Conservation (phyloP, 2,113 vertebrate genomes). For the Onychostruthus taczanowskii region DNA sequence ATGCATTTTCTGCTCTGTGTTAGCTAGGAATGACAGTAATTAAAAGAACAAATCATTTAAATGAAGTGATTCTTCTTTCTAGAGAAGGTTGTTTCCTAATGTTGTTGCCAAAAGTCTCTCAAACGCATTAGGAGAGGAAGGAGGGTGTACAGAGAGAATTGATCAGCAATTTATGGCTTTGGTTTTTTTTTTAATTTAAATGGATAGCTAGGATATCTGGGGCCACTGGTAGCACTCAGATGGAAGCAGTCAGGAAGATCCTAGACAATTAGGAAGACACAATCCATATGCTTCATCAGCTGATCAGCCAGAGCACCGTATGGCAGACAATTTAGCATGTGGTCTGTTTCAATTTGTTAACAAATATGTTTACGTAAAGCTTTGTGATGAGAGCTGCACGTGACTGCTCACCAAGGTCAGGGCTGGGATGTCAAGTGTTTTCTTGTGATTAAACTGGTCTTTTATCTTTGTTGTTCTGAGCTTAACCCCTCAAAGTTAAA, state of each 20-base stretch:
- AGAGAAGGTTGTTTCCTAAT: background rate
- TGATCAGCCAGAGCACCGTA: background rate
- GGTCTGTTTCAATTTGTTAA: background rate
- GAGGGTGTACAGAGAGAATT: background rate
- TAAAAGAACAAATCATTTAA: constrained; percentile 23
- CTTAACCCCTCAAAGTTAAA: background rate
- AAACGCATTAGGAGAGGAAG: background rate
- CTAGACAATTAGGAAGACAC: background rate
- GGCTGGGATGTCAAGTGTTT: background rate
- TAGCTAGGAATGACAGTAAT: background rate
- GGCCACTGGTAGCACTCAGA: background rate
- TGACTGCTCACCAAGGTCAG: background rate
- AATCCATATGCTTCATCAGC: constrained; percentile 6
- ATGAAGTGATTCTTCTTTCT: background rate
- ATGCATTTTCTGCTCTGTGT: background rate
- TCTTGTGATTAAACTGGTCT: background rate
- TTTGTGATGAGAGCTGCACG: background rate
- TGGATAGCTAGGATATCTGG: background rate
- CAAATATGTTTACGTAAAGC: background rate
- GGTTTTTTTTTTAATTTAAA: background rate
- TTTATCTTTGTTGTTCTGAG: background rate
- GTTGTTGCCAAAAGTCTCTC: background rate
- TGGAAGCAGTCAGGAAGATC: background rate
- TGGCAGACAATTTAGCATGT: background rate
- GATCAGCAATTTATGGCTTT: background rate